Evolutionary conservation across 2,888 invertebrate species (phyloP), one percentile per base, ranked within the genome.

Genomic region (Eupithecia subfuscata): DNA sequence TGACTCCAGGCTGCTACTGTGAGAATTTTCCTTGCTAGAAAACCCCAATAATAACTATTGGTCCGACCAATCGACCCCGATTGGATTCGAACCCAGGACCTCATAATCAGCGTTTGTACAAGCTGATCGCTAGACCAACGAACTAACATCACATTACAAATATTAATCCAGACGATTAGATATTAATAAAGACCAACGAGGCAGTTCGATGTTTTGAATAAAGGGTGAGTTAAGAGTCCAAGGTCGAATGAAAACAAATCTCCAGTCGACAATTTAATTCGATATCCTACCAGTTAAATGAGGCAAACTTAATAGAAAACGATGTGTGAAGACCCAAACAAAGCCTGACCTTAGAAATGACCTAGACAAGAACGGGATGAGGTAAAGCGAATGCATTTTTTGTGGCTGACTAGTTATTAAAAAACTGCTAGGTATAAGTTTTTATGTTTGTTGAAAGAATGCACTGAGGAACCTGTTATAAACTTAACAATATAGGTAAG

Each of bases 301-400:
- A 18, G 30, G 64, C 64, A 34, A 34, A 18, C 8, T 18, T 18
- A 64, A 64, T 64, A 34, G 34, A 34, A 34, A 64, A 68, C n/a
- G 22, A 68, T 25, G 40, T 43, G 43, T 68, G 68, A 68, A 25
- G 56, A n/a, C 34, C 60, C 43, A 69, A 69, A 18, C 75, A 25
- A 68, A 43, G 68, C 12, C 7, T 25, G 87, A 89, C 90, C 90
- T 90, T 88, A 84, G 60, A 78, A 84, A 84, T 88, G 90, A 90
- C 89, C 90, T 88, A 88, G 86, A 86, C 84, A 78, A 75, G 71
- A 69, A 12, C 30, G 48, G 79, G 75, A 79, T 78, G 79, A 80
- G 71, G 71, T 82, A 84, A 85, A 84, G 84, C 81, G 37, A 56
- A 65, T 77, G 16, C 71, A 74, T 69, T 80, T 81, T 80, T 80